phyloP scores from a whole-genome alignment of 2,113 vertebrate genomes.

The Nibea coibor region DNA sequence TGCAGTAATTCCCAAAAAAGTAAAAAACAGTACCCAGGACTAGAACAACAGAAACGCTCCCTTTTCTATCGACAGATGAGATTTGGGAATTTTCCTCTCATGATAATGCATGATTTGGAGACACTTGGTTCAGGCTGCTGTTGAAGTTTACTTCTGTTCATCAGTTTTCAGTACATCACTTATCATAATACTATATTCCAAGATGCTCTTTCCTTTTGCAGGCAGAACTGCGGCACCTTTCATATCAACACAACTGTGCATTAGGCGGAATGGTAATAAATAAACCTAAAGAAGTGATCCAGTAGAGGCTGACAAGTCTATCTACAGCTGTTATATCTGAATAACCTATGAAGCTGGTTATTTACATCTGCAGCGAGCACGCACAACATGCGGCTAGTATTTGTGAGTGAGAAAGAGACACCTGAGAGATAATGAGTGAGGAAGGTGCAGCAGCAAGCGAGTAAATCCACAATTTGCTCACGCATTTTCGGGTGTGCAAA shows the following conservation, averaged over 20 bases:
- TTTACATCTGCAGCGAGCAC: constrained; percentile 59
- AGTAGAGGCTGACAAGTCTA: constrained; percentile 29
- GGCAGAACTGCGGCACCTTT: neutral
- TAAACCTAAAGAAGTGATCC: constrained; percentile 28
- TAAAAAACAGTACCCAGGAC: too few relatives aligned
- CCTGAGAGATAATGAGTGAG: constrained; percentile 55
- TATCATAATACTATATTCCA: neutral
- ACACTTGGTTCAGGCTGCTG: too few relatives aligned
- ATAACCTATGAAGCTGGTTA: constrained; percentile 45
- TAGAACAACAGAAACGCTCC: too few relatives aligned
- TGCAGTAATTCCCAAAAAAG: too few relatives aligned
- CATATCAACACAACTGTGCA: neutral
- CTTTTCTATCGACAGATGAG: too few relatives aligned
- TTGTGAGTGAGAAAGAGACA: constrained; percentile 17
- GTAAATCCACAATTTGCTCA: constrained; percentile 79
- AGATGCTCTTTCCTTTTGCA: too few relatives aligned
- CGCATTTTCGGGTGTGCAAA: constrained; percentile 57
- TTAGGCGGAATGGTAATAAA: constrained; percentile 7
- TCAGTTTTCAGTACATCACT: neutral
- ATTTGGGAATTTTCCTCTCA: neutral
- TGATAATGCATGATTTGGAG: too few relatives aligned
- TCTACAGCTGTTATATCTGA: constrained; percentile 31
- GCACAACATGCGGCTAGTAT: constrained; percentile 23
- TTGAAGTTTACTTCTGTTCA: too few relatives aligned
- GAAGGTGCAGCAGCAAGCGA: constrained; percentile 34